A percentile compares a stretch with the other conserved stretches of the same genome.
Evolutionary conservation across 2,113 vertebrate genomes (phyloP).

Genomic region (Ciconia boyciana): DNA sequence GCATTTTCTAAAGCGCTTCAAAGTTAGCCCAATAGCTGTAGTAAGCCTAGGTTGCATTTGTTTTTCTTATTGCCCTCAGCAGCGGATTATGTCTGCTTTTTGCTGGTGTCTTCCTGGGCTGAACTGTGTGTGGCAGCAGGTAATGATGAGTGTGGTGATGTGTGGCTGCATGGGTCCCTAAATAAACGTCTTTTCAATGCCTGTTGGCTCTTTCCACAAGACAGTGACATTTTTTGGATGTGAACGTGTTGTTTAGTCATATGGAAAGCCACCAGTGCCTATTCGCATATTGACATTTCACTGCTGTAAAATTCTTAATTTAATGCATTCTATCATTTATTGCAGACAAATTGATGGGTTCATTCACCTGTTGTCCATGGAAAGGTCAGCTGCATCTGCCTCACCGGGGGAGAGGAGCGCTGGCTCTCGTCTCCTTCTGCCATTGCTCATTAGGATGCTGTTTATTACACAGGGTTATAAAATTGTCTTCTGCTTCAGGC

Average conservation of each 20-base stretch:
- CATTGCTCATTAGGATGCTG: not conserved
- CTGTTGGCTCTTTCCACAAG: not conserved
- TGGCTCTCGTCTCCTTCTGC: not conserved
- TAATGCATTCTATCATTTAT: not conserved
- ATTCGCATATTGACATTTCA: not conserved
- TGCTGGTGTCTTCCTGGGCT: not conserved
- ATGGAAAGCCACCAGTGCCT: not conserved
- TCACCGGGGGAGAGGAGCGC: fast-evolving
- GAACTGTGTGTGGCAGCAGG: fast-evolving
- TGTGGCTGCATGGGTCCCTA: not conserved
- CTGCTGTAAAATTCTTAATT: not conserved
- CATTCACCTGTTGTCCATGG: fast-evolving
- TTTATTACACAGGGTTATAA: not conserved
- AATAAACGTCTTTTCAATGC: fast-evolving
- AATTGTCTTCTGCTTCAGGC: not conserved
- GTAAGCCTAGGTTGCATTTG: not conserved
- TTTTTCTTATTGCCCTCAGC: not conserved
- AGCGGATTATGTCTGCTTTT: not conserved
- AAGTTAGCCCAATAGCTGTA: not conserved
- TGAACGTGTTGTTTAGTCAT: not conserved
- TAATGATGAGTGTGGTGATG: not conserved
- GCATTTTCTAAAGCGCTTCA: not conserved
- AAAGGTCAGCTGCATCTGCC: fast-evolving
- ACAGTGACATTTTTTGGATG: not conserved
- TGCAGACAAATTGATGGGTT: not conserved